phyloP scores from a whole-genome alignment of 2,113 vertebrate species.

The Laterallus jamaicensis region DNA sequence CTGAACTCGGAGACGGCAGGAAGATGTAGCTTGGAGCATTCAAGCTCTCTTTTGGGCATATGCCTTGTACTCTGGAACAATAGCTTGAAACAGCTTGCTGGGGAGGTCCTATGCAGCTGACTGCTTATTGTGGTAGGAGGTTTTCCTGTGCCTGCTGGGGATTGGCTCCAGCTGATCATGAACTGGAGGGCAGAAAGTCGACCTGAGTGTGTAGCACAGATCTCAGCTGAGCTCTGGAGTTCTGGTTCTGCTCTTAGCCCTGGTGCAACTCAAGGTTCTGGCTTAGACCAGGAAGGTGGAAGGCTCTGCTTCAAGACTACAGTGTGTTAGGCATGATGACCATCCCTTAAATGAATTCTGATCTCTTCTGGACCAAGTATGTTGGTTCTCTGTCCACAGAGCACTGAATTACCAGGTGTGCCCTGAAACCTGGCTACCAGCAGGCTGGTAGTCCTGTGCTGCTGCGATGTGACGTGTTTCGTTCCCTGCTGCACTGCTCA shows the following conservation, averaged over 20 bases:
- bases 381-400: neutral
- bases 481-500: neutral
- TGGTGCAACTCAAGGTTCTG: neutral
- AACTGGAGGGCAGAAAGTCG: neutral
- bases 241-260: neutral
- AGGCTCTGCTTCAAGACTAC: neutral
- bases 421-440: neutral
- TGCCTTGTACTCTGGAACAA: neutral
- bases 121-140: neutral
- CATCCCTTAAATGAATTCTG: neutral
- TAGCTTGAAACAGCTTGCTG: neutral
- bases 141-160: neutral
- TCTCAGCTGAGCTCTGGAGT: neutral
- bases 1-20: neutral
- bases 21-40: neutral
- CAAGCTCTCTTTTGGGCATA: neutral
- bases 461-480: accelerated
- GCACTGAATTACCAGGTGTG: neutral
- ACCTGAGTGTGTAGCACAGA: neutral
- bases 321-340: neutral
- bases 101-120: neutral
- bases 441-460: neutral
- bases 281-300: neutral
- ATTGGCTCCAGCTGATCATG: neutral
- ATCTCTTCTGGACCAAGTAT: neutral